Conservation (phyloP, 2,888 invertebrate genomes). For the Dryocosmus kuriphilus region DNA sequence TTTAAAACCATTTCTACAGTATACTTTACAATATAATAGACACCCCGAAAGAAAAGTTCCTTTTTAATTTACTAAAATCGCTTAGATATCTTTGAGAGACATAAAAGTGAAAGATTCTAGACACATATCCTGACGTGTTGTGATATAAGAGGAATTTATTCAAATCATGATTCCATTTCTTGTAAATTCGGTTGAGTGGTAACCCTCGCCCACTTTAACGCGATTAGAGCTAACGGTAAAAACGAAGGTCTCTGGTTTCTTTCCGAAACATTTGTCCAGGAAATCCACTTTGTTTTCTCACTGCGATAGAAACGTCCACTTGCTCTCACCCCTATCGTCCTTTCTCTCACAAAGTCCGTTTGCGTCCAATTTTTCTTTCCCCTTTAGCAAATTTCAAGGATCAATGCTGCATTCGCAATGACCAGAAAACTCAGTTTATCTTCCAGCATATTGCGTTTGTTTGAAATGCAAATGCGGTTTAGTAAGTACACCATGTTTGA, state of each 20-base stretch:
- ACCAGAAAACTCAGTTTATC: slow-evolving; percentile 28
- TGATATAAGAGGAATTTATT: slow-evolving; percentile 2
- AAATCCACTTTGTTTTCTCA: slow-evolving; percentile 40
- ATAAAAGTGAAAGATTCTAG: no score
- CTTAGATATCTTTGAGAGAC: no score
- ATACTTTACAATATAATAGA: no score
- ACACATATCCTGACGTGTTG: no score
- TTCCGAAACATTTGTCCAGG: slow-evolving; percentile 38
- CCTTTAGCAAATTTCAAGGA: slow-evolving; percentile 25
- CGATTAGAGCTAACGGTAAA: slow-evolving; percentile 51
- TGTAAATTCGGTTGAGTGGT: slow-evolving; percentile 61
- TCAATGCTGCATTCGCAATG: slow-evolving; percentile 36
- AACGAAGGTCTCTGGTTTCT: slow-evolving; percentile 33
- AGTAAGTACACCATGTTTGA: slow-evolving; percentile 21
- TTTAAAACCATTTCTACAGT: no score
- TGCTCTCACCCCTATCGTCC: slow-evolving; percentile 7
- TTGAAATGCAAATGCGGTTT: slow-evolving; percentile 29
- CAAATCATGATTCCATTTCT: slow-evolving; percentile 16
- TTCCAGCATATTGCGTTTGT: slow-evolving; percentile 20
- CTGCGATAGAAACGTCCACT: slow-evolving; percentile 38
- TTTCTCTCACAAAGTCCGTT: slow-evolving; percentile 5
- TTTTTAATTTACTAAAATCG: no score
- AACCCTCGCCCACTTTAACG: slow-evolving; percentile 75
- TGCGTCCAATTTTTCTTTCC: slow-evolving; percentile 35
- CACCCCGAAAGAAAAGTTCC: no score